phyloP scores from a whole-genome alignment of 2,888 invertebrate species.

The Rotaria socialis region DNA sequence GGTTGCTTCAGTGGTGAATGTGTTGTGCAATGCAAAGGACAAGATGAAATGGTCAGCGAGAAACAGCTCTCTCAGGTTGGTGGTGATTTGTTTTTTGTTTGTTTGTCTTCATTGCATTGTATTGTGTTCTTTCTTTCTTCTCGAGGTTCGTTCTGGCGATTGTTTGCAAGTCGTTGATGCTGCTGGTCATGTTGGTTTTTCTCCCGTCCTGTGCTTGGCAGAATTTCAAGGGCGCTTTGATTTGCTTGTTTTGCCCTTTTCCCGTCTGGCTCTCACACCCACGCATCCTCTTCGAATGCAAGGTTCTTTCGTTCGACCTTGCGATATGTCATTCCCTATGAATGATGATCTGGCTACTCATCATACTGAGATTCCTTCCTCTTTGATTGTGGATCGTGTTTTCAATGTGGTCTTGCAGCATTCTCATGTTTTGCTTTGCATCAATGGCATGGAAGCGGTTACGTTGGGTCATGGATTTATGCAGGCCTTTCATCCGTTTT shows the following conservation, averaged over 20 bases:
- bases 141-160: slow-evolving; percentile 7
- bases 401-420: slow-evolving; percentile 4
- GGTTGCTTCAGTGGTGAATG: slow-evolving; percentile 21
- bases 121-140: slow-evolving; percentile 5
- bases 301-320: slow-evolving; percentile 21
- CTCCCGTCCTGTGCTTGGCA: slow-evolving; percentile 2
- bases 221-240: slow-evolving; percentile 21
- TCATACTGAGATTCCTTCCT: slow-evolving; percentile 10
- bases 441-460: slow-evolving; percentile 17
- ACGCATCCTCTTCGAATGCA: neutral
- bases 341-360: neutral
- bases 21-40: slow-evolving; percentile 14
- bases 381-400: slow-evolving; percentile 9
- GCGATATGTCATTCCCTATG: slow-evolving; percentile 1
- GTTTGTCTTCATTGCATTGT: neutral
- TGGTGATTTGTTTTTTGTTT: neutral
- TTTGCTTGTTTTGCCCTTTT: slow-evolving; percentile 9
- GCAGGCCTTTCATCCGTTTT: slow-evolving; percentile 17
- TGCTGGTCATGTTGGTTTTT: slow-evolving; percentile 9
- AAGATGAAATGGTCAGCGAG: slow-evolving; percentile 1
- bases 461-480: slow-evolving; percentile 1
- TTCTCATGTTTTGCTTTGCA: slow-evolving; percentile 21
- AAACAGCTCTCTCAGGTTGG: slow-evolving; percentile 17
- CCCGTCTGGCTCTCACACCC: slow-evolving; percentile 1
- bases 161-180: slow-evolving; percentile 12